Conservation (phyloP, 2,797 vertebrate genomes). For the Acanthis flammea region DNA sequence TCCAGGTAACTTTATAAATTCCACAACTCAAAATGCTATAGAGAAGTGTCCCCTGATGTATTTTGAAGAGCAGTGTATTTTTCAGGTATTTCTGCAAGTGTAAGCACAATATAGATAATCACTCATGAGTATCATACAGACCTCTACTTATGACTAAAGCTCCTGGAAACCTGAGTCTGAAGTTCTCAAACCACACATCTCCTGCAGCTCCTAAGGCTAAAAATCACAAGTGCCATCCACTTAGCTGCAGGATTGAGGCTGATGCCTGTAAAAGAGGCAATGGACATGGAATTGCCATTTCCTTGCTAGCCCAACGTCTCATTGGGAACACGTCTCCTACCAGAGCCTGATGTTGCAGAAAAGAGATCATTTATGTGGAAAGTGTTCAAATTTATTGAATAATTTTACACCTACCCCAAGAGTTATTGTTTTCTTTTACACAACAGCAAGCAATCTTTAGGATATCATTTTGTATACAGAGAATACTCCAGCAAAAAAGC, state of each 20-base stretch:
- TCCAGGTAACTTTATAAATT: background rate
- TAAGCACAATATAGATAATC: conserved; percentile 37
- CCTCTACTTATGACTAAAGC: conserved; percentile 55
- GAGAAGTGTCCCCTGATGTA: background rate
- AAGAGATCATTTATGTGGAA: background rate
- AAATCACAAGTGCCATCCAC: background rate
- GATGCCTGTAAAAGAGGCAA: conserved; percentile 6
- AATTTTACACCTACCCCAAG: background rate
- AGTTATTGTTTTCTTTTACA: conserved; percentile 1
- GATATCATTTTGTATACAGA: background rate
- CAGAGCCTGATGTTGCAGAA: background rate
- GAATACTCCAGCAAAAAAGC: background rate
- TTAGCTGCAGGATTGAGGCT: background rate
- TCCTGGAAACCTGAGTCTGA: conserved; percentile 59
- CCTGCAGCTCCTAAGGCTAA: background rate
- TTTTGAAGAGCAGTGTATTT: conserved; percentile 45
- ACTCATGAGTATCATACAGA: conserved; percentile 55
- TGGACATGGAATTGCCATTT: background rate
- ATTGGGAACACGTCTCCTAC: background rate
- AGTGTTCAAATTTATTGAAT: background rate
- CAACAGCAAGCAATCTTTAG: background rate
- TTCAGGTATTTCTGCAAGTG: conserved; percentile 62
- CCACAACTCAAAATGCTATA: background rate
- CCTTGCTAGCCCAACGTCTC: background rate
- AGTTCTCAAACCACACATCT: conserved; percentile 34